Evolutionary conservation across 2,797 vertebrate genomes (phyloP).

Genomic region (Tenualosa ilisha): DNA sequence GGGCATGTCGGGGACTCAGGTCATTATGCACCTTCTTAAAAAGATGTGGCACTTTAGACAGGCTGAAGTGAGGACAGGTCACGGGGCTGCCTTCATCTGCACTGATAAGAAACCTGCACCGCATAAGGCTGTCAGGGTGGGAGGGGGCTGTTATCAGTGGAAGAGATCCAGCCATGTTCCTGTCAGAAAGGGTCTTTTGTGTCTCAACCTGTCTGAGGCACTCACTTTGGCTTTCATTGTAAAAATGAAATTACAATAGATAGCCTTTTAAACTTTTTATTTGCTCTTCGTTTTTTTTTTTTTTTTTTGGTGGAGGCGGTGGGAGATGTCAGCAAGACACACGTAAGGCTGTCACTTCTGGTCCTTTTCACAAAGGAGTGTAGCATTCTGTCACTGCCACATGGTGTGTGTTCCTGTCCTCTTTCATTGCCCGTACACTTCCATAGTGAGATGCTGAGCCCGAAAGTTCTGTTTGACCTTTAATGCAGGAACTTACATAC

Average conservation of each 20-base stretch:
- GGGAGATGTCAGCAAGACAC: not conserved
- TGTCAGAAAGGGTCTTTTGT: conserved; percentile 29
- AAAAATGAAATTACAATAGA: conserved; percentile 22
- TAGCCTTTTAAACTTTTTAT: conserved; percentile 8
- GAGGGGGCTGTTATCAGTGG: not conserved
- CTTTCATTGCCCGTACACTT: not conserved
- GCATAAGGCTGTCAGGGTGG: not conserved
- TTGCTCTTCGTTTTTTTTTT: not conserved
- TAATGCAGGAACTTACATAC: conserved; percentile 27
- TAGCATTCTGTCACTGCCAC: not conserved
- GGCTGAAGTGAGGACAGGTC: conserved; percentile 39
- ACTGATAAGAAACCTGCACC: not conserved
- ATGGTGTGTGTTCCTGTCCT: not conserved
- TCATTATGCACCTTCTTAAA: conserved; percentile 53
- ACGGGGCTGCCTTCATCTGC: conserved; percentile 20
- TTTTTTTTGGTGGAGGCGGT: not conserved
- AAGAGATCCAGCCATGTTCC: not conserved
- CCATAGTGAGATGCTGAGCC: not conserved
- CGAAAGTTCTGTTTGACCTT: conserved; percentile 39
- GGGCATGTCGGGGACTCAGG: conserved; percentile 39
- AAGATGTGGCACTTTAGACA: conserved; percentile 25
- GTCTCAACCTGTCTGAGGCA: conserved; percentile 2
- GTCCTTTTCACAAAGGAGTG: not conserved
- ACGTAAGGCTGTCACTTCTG: not conserved
- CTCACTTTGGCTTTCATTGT: not conserved